Base-by-base conservation (phyloP, 2,888 invertebrate genomes). In the Ferdinandea cuprea region DNA sequence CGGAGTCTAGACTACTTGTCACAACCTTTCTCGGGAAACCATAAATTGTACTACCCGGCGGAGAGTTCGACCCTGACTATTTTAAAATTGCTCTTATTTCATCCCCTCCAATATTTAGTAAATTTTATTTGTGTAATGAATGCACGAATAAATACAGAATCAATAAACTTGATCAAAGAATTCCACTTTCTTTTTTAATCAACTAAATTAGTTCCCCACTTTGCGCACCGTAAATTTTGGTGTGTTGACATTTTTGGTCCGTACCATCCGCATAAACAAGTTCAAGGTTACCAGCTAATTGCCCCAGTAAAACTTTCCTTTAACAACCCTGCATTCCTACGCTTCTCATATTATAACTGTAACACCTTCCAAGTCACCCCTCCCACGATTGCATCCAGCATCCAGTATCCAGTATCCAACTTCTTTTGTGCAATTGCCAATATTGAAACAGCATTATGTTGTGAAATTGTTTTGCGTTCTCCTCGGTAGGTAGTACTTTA, bases 401-500 rank as follows among this genome's bases (percentile, higher is more conserved):
- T 21, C 8, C 42, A n/a, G n/a, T n/a, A n/a, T n/a, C 3, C 8
- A 17, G 1, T 17, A 9, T 7, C 59, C 3, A 25, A 25, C 37
- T 15, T 9, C 7, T 19, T 59, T n/a, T 21, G 32, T 61, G 42
- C 61, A 61, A 32, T 44, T 58, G 58, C 58, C 58, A 59, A 44
- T 59, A 48, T 21, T 13, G 21, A 15, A 25, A 35, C 35, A 21
- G 15, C 37, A 25, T 35, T 37, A 50, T 50, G 11, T 37, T 37
- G 35, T 15, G 32, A n/a, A 63, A 21, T 25, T 2, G 3, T 25
- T 25, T 5, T 25, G 25, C 25, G 25, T 21, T 19, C 15, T 17
- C 37, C 13, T 4, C 19, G 7, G 28, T 9, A 37, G 37, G 8
- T 37, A 8, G 13, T 21, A 40, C 15, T 35, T 65, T 35, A 37